Evolutionary conservation across 92 coral and sea anemone species (phyloP).

Genomic region (Heteractis magnifica): DNA sequence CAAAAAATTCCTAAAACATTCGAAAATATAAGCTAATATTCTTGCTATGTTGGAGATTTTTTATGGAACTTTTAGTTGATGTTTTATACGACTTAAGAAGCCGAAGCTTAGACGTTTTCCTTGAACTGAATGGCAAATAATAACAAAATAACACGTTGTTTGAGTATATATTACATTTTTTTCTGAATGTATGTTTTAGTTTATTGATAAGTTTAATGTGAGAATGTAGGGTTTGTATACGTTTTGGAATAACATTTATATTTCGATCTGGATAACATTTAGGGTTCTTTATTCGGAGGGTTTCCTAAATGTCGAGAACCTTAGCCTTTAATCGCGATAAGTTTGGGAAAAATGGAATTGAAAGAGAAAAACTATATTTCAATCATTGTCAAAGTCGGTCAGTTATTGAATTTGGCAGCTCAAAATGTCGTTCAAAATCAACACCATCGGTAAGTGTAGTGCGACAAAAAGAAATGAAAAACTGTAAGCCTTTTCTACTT

Average conservation of each 20-base stretch:
- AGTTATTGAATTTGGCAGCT: neutral
- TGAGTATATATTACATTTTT: neutral
- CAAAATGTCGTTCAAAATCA: neutral
- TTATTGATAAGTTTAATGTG: neutral
- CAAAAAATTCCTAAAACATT: neutral
- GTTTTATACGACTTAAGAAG: neutral
- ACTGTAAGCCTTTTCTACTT: neutral
- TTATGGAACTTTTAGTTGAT: neutral
- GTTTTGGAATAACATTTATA: slow-evolving; percentile 6
- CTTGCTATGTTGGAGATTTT: neutral
- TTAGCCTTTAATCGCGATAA: too few species aligned
- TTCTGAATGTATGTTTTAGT: neutral
- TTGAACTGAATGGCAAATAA: neutral
- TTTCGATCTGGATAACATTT: neutral
- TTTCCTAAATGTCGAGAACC: neutral
- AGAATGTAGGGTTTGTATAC: neutral
- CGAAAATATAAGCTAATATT: neutral
- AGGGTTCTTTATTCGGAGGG: neutral
- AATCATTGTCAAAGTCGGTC: too few species aligned
- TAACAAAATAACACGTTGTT: neutral
- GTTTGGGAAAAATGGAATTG: too few species aligned
- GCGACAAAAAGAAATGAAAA: neutral
- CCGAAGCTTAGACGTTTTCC: neutral
- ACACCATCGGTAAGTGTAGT: neutral
- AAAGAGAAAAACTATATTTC: too few species aligned